Conservation (phyloP, 2,797 vertebrate genomes). For the Chelonia mydas region DNA sequence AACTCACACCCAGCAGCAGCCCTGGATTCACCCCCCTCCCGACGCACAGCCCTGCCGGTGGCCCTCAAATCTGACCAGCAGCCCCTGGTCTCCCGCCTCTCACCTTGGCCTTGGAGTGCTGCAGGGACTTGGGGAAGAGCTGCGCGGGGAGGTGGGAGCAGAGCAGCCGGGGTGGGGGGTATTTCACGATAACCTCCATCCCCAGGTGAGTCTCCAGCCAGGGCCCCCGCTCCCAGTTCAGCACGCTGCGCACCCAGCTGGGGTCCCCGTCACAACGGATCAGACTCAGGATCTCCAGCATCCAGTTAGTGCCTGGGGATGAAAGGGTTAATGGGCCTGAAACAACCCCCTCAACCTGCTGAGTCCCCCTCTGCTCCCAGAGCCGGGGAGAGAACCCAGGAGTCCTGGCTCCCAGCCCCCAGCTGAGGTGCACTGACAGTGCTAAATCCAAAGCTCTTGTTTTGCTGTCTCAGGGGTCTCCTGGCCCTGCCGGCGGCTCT, state of each 20-base stretch:
- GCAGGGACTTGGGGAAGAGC: slow-evolving; percentile 44
- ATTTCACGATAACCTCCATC: neutral
- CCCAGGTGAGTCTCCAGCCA: slow-evolving; percentile 85
- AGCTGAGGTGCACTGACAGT: too few species aligned
- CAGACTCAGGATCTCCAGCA: slow-evolving; percentile 79
- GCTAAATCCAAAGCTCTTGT: too few species aligned
- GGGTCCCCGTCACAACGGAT: slow-evolving; percentile 86
- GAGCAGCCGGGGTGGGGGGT: too few species aligned
- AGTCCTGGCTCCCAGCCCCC: too few species aligned
- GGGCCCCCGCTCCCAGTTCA: slow-evolving; percentile 88
- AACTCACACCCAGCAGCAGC: neutral
- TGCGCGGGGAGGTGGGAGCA: too few species aligned
- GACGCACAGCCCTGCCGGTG: neutral
- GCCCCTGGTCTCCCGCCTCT: neutral
- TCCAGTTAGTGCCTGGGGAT: slow-evolving; percentile 73
- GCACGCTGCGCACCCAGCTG: slow-evolving; percentile 80
- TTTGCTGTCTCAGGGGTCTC: too few species aligned
- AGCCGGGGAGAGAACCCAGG: too few species aligned
- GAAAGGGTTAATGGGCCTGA: neutral
- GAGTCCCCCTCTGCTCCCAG: neutral
- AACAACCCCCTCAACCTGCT: too few species aligned
- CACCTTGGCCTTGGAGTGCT: slow-evolving; percentile 89
- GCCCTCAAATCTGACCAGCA: neutral
- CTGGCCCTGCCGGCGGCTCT: too few species aligned
- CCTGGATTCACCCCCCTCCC: neutral